phyloP scores from a whole-genome alignment of 2,113 vertebrate species.

The Anseranas semipalmata region DNA sequence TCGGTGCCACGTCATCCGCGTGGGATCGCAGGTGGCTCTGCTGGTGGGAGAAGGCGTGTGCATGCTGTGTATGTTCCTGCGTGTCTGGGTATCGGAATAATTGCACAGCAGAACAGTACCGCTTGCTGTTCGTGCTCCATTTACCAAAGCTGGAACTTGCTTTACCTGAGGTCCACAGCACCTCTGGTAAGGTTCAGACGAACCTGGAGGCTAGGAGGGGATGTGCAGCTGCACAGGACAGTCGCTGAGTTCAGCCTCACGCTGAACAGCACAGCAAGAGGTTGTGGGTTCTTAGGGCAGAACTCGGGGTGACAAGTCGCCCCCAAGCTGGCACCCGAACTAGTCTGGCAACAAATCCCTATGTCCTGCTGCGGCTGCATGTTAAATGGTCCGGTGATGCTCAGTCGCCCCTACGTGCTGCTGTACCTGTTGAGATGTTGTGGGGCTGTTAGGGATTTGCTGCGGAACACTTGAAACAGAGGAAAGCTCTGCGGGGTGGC shows the following conservation, averaged over 20 bases:
- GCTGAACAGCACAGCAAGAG: neutral
- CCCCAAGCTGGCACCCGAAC: neutral
- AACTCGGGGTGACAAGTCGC: neutral
- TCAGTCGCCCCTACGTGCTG: neutral
- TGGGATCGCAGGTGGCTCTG: neutral
- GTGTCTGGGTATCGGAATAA: neutral
- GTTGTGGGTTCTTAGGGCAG: neutral
- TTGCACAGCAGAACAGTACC: constrained; percentile 4
- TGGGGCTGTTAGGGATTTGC: neutral
- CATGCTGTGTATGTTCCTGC: neutral
- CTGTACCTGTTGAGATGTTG: fast-evolving
- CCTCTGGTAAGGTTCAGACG: neutral
- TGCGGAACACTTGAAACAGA: neutral
- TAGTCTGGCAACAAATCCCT: neutral
- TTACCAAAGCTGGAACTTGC: neutral
- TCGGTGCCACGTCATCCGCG: fast-evolving
- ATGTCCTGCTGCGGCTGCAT: neutral
- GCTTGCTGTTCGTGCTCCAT: constrained; percentile 8
- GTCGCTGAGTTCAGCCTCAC: neutral
- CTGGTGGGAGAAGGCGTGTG: neutral
- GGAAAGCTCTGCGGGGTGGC: neutral
- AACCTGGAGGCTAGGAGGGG: neutral
- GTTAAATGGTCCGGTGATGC: neutral
- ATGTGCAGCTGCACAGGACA: too few relatives aligned
- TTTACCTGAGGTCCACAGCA: neutral